phyloP scores from a whole-genome alignment of 2,113 vertebrate species.

The Rhea pennata region DNA sequence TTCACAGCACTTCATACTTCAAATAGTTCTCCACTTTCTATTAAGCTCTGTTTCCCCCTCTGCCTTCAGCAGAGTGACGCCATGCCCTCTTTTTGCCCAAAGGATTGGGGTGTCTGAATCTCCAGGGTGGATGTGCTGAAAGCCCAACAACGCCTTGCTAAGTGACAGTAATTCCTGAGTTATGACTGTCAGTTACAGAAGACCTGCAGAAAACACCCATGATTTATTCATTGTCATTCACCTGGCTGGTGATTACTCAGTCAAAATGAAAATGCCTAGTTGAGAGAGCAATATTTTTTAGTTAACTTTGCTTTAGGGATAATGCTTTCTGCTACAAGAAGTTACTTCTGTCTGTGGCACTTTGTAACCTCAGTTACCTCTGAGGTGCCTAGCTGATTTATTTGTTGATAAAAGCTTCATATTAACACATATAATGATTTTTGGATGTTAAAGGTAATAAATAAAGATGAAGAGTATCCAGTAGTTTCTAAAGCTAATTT shows the following conservation, averaged over 20 bases:
- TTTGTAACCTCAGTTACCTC: background rate
- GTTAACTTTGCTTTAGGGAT: background rate
- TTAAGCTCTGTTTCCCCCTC: no score
- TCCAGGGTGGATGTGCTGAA: background rate
- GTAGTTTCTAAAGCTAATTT: background rate
- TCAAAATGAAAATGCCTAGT: background rate
- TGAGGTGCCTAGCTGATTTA: background rate
- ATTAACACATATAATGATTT: background rate
- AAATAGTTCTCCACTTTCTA: no score
- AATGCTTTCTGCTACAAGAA: background rate
- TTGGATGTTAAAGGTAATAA: background rate
- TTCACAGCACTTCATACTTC: no score
- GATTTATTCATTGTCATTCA: background rate
- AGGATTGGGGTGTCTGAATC: background rate
- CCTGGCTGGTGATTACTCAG: background rate
- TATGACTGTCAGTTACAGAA: background rate
- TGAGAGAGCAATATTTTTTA: background rate
- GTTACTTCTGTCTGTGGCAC: background rate
- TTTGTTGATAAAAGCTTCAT: background rate
- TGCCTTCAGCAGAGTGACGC: background rate
- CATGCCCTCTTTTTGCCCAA: background rate
- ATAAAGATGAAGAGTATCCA: background rate
- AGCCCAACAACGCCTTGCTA: background rate
- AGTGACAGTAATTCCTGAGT: background rate
- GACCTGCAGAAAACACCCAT: background rate